Conservation (phyloP, 1,140 invertebrate species). For the Charaxes varanes region DNA sequence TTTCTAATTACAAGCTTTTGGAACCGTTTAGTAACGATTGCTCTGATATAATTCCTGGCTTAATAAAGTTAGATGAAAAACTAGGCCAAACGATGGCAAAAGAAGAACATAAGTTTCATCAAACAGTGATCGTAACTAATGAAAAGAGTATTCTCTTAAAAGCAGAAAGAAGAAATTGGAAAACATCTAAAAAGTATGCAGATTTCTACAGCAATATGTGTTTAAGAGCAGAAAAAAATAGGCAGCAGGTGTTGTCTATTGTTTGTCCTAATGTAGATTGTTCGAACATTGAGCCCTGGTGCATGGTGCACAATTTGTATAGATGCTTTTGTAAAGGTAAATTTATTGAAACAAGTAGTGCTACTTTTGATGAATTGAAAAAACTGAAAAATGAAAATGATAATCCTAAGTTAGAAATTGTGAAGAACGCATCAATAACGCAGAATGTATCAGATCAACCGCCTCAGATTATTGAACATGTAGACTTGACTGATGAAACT, state of each 20-base stretch:
- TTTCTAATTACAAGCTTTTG: slow-evolving; percentile 34
- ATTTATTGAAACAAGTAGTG: slow-evolving; percentile 31
- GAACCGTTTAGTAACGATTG: slow-evolving; percentile 27
- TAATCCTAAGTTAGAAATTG: neutral
- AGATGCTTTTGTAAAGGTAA: slow-evolving; percentile 65
- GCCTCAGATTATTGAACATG: too few species aligned
- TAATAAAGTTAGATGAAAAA: slow-evolving; percentile 41
- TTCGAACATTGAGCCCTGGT: slow-evolving; percentile 55
- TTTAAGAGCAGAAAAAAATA: slow-evolving; percentile 29
- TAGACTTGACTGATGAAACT: too few species aligned
- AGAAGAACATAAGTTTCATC: slow-evolving; percentile 66
- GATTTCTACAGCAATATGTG: slow-evolving; percentile 48
- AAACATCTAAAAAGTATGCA: slow-evolving; percentile 51
- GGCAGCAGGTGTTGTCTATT: slow-evolving; percentile 27
- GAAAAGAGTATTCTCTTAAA: slow-evolving; percentile 57
- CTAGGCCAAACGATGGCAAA: slow-evolving; percentile 43
- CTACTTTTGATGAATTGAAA: slow-evolving; percentile 4
- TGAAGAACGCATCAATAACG: too few species aligned
- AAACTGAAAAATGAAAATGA: neutral
- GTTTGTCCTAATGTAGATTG: slow-evolving; percentile 34
- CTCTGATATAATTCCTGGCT: slow-evolving; percentile 35
- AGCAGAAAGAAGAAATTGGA: slow-evolving; percentile 44
- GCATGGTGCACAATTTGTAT: slow-evolving; percentile 63
- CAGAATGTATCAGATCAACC: too few species aligned
- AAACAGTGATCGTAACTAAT: slow-evolving; percentile 51